Conservation (phyloP, 2,113 vertebrate genomes). For the Calyptommatus sinebrachiatus region DNA sequence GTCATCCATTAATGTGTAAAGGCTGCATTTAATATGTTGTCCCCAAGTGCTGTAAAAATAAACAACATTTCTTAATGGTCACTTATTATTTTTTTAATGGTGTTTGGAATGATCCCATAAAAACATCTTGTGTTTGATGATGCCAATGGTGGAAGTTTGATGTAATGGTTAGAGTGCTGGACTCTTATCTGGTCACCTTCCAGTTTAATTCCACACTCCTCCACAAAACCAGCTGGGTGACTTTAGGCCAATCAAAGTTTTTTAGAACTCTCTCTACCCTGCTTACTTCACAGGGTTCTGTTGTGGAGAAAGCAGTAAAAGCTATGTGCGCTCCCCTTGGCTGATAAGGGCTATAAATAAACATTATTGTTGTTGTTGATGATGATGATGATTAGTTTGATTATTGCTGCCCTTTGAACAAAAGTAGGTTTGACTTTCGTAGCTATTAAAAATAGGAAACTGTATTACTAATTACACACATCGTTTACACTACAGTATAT, state of each 20-base stretch:
- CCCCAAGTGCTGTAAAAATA: conserved; percentile 12
- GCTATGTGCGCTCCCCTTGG: too few relatives aligned
- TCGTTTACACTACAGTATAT: not conserved
- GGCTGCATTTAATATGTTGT: conserved; percentile 4
- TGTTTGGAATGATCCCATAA: conserved; percentile 2
- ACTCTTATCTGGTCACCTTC: too few relatives aligned
- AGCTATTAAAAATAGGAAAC: conserved; percentile 10
- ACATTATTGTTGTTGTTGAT: too few relatives aligned
- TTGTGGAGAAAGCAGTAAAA: too few relatives aligned
- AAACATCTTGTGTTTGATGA: conserved; percentile 24
- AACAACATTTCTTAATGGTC: conserved; percentile 14
- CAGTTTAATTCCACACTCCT: too few relatives aligned
- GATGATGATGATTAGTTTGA: not conserved
- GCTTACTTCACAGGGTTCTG: too few relatives aligned
- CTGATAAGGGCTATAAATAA: too few relatives aligned
- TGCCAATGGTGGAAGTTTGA: not conserved
- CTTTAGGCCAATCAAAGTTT: too few relatives aligned
- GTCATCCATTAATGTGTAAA: accelerated
- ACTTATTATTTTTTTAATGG: not conserved
- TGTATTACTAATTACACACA: not conserved
- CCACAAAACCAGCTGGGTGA: too few relatives aligned
- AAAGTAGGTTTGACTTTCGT: conserved; percentile 14
- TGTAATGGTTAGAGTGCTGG: too few relatives aligned
- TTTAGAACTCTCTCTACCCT: too few relatives aligned
- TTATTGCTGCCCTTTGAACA: conserved; percentile 6